These are phyloP conservation scores for Heterodera filipjevi DNA, from an alignment of 2,888 invertebrate species.

Conservation along the genomic window DNA sequence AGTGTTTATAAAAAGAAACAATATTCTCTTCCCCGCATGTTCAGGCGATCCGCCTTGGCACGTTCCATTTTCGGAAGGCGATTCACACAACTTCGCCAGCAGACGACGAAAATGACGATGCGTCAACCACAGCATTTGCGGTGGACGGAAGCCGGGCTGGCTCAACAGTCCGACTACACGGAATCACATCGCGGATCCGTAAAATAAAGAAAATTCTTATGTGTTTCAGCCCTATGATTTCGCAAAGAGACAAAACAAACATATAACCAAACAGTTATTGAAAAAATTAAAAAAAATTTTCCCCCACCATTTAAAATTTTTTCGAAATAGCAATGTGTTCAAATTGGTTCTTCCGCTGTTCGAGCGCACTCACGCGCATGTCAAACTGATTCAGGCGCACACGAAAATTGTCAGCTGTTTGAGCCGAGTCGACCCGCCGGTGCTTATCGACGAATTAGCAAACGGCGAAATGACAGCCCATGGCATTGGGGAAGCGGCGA, in stretches of 20 bases:
- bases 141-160: background rate
- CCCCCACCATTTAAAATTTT: too few species aligned
- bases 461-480: background rate
- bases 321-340: slow-evolving; percentile 88
- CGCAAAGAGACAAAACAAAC: too few species aligned
- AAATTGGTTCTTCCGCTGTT: slow-evolving; percentile 83
- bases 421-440: slow-evolving; percentile 68
- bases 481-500: background rate
- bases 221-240: too few species aligned
- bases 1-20: background rate
- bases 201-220: background rate
- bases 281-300: too few species aligned
- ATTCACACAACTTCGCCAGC: background rate
- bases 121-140: background rate
- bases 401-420: slow-evolving; percentile 46
- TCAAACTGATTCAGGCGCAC: slow-evolving; percentile 47
- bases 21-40: background rate
- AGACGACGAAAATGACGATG: slow-evolving; percentile 13
- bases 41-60: background rate
- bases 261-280: too few species aligned
- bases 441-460: slow-evolving; percentile 17
- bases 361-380: slow-evolving; percentile 82
- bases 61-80: background rate
- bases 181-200: slow-evolving; percentile 27
- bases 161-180: slow-evolving; percentile 20